These are phyloP conservation scores for Saccostrea cuccullata DNA, from an alignment of 1,140 invertebrate species.

Conservation along the genomic window DNA sequence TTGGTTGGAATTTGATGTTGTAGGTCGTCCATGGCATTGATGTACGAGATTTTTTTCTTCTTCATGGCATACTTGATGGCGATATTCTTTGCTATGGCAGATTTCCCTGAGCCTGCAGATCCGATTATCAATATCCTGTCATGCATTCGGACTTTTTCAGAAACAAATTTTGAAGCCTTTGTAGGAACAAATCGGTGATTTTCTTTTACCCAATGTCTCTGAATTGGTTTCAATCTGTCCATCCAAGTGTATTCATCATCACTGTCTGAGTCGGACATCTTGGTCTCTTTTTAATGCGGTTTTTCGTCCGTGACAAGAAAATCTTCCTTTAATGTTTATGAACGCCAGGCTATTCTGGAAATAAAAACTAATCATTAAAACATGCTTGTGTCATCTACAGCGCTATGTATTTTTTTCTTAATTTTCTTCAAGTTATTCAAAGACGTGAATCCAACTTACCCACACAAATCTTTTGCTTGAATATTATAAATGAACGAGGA, in stretches of 20 bases:
- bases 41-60: not conserved
- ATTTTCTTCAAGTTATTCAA: too few relatives aligned
- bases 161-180: not conserved
- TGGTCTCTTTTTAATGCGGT: not conserved
- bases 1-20: not conserved
- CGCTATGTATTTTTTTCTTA: too few relatives aligned
- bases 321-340: not conserved
- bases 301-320: not conserved
- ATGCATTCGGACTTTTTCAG: not conserved
- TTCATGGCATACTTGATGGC: not conserved
- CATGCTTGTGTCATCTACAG: too few relatives aligned
- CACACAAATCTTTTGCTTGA: too few relatives aligned
- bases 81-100: not conserved
- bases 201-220: not conserved
- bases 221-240: not conserved
- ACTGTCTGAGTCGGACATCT: not conserved
- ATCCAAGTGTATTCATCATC: not conserved
- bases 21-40: not conserved
- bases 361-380: not conserved
- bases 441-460: too few relatives aligned
- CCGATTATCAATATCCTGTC: not conserved
- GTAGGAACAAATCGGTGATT: not conserved
- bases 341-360: not conserved
- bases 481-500: too few relatives aligned
- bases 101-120: not conserved